Conservation (phyloP, 2,888 invertebrate species). For the Drosophila tripunctata region DNA sequence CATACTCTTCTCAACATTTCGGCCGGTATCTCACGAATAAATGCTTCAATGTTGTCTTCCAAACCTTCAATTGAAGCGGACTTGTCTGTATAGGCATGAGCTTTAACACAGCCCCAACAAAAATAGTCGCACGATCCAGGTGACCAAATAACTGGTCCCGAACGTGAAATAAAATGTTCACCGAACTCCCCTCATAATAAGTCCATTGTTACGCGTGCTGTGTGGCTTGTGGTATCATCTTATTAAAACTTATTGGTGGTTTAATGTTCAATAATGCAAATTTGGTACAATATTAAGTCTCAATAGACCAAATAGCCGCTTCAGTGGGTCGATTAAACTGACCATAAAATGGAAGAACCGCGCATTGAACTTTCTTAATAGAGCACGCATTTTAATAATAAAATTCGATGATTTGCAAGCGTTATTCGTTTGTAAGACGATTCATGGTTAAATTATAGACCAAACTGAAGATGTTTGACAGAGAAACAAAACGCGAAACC, state of each 20-base stretch:
- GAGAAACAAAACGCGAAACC: neutral
- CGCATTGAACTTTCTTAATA: too few relatives aligned
- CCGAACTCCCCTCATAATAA: too few relatives aligned
- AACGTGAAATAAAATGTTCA: too few relatives aligned
- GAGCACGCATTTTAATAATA: neutral
- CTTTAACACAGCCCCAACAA: neutral
- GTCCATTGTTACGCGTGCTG: too few relatives aligned
- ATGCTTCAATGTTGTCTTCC: conserved; percentile 5
- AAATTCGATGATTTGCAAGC: neutral
- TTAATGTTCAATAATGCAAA: too few relatives aligned
- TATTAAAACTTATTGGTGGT: too few relatives aligned
- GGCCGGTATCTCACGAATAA: conserved; percentile 8
- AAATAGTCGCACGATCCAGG: neutral
- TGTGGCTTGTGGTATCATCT: too few relatives aligned
- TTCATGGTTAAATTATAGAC: conserved; percentile 4
- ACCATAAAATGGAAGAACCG: too few relatives aligned
- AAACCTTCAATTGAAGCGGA: conserved; percentile 1
- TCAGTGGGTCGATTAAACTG: too few relatives aligned
- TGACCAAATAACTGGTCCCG: too few relatives aligned
- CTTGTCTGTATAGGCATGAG: neutral
- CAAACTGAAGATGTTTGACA: neutral
- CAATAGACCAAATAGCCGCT: too few relatives aligned
- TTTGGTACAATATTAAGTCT: too few relatives aligned
- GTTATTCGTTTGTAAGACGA: neutral
- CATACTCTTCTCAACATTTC: conserved; percentile 9